Base-by-base conservation (phyloP, 37 sponge, comb jelly and placozoan genomes). In the Diacarnus erythraeanus region DNA sequence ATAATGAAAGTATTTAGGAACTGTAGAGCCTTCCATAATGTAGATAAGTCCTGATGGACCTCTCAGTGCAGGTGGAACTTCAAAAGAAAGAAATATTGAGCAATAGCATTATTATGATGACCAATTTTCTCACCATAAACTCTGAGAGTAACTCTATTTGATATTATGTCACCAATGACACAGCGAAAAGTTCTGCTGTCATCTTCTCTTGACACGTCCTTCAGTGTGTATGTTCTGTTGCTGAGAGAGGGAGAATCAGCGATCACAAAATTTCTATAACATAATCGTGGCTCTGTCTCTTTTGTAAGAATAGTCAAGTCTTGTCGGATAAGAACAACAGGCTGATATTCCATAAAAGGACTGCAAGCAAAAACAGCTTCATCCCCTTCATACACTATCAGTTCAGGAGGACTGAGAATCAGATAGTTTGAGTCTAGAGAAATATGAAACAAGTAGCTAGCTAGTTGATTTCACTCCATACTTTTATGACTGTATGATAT, bases 381-480 rank as follows among this genome's bases (percentile, higher is more conserved):
- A 33, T 54, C 58, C 42, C 74, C 74, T 56, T 74, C 74, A 8
- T 18, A 41, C 35, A 74, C 58, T 1, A 56, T 18, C 57, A 74
- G 33, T 35, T 4, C 1, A 31, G 74, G 56, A 30, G 74, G 74
- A 30, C 18, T 10, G 74, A 74, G 58, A 31, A 51, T 56, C 74
- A 54, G 42, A 68, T n/a, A n/a, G 12, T 47, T 47, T 47, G 51
- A 47, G 12, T 47, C 51, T 47, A 47, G 51, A 47, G 12, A 47
- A 6, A 47, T 6, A 12, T 15, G 51, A 15, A 47, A 15, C 51
- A 47, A 47, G 10, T n/a, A n/a, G n/a, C n/a, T n/a, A n/a, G n/a
- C n/a, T n/a, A n/a, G n/a, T n/a, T n/a, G n/a, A n/a, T n/a, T n/a
- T n/a, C n/a, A n/a, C n/a, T n/a, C n/a, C n/a, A n/a, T n/a, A n/a